A percentile compares a stretch with the other conserved stretches of the same genome.
Evolutionary conservation across 92 coral and sea anemone genomes (phyloP).

Genomic region (Heteractis magnifica): DNA sequence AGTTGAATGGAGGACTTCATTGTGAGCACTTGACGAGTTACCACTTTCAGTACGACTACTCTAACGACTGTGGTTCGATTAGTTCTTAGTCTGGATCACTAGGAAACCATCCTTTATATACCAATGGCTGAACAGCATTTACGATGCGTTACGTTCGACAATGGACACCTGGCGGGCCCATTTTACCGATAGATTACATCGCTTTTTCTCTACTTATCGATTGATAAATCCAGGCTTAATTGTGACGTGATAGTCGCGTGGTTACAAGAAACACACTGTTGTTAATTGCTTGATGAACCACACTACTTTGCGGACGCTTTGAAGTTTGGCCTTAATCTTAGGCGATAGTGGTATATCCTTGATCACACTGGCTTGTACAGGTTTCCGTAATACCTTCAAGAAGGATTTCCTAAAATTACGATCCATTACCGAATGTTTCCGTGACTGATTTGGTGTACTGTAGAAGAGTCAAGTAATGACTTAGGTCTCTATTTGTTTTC

Average conservation of each 20-base stretch:
- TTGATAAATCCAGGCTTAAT: not conserved
- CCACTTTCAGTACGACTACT: too few species aligned
- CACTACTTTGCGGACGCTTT: not conserved
- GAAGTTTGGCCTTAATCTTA: not conserved
- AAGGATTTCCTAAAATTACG: not conserved
- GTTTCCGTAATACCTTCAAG: not conserved
- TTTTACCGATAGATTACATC: not conserved
- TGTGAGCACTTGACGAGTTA: not conserved
- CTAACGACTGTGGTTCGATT: too few species aligned
- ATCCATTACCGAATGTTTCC: not conserved
- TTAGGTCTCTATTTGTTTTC: not conserved
- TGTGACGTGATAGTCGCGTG: not conserved
- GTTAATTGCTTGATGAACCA: not conserved
- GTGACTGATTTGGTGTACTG: not conserved
- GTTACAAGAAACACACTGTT: not conserved
- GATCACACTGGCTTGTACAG: not conserved
- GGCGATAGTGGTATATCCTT: not conserved
- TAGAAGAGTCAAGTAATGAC: not conserved
- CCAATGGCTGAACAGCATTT: not conserved
- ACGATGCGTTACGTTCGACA: not conserved
- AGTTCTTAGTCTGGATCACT: not conserved
- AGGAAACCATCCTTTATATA: not conserved
- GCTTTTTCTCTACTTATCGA: not conserved
- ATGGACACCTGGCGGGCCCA: not conserved
- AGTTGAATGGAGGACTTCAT: conserved; percentile 18